These are phyloP conservation scores for Python bivittatus DNA, from an alignment of 2,113 vertebrate species.

Conservation along the genomic window DNA sequence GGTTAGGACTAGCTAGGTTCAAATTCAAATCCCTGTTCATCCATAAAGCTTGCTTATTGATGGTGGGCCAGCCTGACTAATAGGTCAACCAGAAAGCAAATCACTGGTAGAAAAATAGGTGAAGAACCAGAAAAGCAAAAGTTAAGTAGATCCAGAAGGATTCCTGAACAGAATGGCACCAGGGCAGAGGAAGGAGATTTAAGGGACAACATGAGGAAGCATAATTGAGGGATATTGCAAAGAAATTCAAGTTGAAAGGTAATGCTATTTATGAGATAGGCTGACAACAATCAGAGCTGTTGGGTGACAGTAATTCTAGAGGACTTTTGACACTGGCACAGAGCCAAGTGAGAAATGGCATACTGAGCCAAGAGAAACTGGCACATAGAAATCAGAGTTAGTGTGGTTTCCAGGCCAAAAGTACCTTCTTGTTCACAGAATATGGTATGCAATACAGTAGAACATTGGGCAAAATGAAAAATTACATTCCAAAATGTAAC, in stretches of 20 bases:
- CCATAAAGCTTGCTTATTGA: background rate
- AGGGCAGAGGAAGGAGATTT: background rate
- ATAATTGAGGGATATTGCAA: background rate
- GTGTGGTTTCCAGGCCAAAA: background rate
- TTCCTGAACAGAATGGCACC: background rate
- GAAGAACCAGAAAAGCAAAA: background rate
- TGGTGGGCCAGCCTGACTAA: background rate
- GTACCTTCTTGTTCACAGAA: too few species aligned
- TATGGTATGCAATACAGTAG: too few species aligned
- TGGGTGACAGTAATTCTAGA: background rate
- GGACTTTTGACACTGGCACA: background rate
- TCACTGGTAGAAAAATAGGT: background rate
- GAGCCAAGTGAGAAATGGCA: background rate
- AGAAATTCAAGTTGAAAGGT: background rate
- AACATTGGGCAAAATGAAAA: too few species aligned
- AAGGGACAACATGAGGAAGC: background rate
- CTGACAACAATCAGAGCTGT: background rate
- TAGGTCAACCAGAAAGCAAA: background rate
- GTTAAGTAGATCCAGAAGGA: background rate
- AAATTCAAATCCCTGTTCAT: background rate
- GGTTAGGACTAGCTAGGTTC: background rate
- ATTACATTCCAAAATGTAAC: too few species aligned
- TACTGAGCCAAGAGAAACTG: background rate
- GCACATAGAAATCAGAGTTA: background rate
- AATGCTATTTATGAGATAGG: background rate